A percentile compares a stretch with the other conserved stretches of the same genome.
Evolutionary conservation across 2,113 vertebrate species (phyloP).

Genomic region (Neoarius graeffei): DNA sequence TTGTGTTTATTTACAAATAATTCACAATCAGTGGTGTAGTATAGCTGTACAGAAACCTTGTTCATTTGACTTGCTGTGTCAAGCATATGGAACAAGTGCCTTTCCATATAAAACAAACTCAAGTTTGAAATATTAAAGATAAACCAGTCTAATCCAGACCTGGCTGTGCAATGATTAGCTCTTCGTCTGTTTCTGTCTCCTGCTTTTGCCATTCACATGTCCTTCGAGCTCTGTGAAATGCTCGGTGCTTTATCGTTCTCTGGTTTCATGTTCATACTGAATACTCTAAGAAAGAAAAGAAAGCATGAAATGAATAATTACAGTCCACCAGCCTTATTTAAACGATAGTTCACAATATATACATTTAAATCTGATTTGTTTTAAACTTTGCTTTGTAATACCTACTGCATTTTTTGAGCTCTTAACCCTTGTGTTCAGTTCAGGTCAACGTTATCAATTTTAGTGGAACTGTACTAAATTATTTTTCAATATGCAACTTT

Average conservation of each 20-base stretch:
- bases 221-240: not conserved
- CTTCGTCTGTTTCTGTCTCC: not conserved
- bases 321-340: not conserved
- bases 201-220: not conserved
- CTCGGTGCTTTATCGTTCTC: slow-evolving; percentile 17
- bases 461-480: not conserved
- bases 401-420: not conserved
- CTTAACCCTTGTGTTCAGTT: not conserved
- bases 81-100: no score
- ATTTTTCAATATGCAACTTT: not conserved
- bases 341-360: not conserved
- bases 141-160: not conserved
- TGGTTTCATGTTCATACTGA: slow-evolving; percentile 3
- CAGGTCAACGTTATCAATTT: not conserved
- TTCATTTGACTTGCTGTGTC: not conserved
- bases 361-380: not conserved
- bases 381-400: not conserved
- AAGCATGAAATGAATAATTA: not conserved
- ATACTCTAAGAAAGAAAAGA: not conserved
- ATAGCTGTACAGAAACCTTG: not conserved
- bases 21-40: not conserved
- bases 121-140: not conserved
- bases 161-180: not conserved
- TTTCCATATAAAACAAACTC: not conserved
- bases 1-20: not conserved